A percentile compares a stretch with the other conserved stretches of the same genome.
These are phyloP conservation scores for Hydriomena furcata DNA, from an alignment of 2,888 invertebrate species.

Conservation along the genomic window DNA sequence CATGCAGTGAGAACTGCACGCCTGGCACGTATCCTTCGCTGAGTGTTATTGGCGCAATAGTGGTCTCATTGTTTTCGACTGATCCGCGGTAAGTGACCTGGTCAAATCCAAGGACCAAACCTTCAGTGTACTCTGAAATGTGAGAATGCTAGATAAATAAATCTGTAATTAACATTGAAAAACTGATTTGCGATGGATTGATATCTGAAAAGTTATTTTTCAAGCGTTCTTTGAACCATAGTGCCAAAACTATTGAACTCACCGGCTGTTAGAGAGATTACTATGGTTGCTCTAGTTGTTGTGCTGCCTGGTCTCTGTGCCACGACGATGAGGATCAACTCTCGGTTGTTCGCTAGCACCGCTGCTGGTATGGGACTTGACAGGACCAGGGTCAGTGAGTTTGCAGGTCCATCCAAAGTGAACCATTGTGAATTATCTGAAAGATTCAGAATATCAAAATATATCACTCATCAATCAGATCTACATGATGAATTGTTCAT, in stretches of 20 bases:
- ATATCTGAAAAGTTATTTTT: no score
- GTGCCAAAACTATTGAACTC: conserved; percentile 12
- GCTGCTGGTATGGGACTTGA: conserved; percentile 38
- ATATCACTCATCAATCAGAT: not conserved
- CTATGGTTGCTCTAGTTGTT: conserved; percentile 36
- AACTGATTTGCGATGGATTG: no score
- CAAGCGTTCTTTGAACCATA: no score
- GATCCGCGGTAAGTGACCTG: conserved; percentile 41
- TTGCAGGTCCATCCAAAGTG: conserved; percentile 22
- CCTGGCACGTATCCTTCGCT: conserved; percentile 39
- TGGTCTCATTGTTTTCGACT: conserved; percentile 32
- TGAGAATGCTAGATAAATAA: not conserved
- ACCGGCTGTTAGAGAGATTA: conserved; percentile 38
- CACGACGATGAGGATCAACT: conserved; percentile 38
- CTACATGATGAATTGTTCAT: not conserved
- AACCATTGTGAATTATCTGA: conserved; percentile 31
- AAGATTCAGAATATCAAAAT: not conserved
- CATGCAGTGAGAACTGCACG: conserved; percentile 32
- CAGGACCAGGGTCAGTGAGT: conserved; percentile 30
- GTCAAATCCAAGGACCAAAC: conserved; percentile 41
- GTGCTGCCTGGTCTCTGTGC: conserved; percentile 37
- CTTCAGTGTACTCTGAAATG: conserved; percentile 8
- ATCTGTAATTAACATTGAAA: no score
- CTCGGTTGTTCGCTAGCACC: conserved; percentile 39
- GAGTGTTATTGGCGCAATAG: conserved; percentile 42